Conservation (phyloP, 2,113 vertebrate species). For the Prochilodus magdalenae region DNA sequence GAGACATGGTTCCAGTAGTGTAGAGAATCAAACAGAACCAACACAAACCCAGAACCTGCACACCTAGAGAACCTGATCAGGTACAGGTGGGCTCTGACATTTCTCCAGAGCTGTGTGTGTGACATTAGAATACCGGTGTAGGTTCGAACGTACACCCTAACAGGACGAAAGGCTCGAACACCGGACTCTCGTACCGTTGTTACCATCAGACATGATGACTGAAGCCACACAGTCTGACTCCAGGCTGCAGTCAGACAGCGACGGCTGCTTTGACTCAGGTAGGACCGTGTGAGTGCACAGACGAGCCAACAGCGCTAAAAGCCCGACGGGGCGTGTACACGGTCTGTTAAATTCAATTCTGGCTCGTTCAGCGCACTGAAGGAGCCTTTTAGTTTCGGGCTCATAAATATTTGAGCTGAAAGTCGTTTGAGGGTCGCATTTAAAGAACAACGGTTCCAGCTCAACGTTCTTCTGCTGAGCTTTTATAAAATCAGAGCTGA, state of each 20-base stretch:
- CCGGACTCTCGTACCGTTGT: not conserved
- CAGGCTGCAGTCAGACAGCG: not conserved
- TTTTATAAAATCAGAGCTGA: no score
- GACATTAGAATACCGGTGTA: no score
- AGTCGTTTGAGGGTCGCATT: slow-evolving; percentile 14
- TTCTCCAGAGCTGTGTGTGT: no score
- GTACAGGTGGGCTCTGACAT: no score
- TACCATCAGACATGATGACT: not conserved
- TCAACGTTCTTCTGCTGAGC: slow-evolving; percentile 17
- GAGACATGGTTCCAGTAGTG: no score
- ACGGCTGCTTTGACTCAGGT: not conserved
- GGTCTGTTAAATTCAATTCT: slow-evolving; percentile 21
- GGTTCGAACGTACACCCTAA: no score
- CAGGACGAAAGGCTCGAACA: no score
- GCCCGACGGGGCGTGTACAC: slow-evolving; percentile 3
- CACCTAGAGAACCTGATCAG: no score
- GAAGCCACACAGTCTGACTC: not conserved
- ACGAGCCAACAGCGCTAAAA: not conserved
- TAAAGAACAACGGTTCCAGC: slow-evolving; percentile 16
- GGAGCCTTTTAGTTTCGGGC: slow-evolving; percentile 9
- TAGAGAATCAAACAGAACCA: no score
- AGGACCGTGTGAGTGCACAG: not conserved
- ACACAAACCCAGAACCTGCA: no score
- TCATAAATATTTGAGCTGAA: slow-evolving; percentile 51
- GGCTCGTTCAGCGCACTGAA: slow-evolving; percentile 34